These are phyloP conservation scores for Pristionchus exspectatus DNA, from an alignment of 2,888 invertebrate species.

Conservation along the genomic window DNA sequence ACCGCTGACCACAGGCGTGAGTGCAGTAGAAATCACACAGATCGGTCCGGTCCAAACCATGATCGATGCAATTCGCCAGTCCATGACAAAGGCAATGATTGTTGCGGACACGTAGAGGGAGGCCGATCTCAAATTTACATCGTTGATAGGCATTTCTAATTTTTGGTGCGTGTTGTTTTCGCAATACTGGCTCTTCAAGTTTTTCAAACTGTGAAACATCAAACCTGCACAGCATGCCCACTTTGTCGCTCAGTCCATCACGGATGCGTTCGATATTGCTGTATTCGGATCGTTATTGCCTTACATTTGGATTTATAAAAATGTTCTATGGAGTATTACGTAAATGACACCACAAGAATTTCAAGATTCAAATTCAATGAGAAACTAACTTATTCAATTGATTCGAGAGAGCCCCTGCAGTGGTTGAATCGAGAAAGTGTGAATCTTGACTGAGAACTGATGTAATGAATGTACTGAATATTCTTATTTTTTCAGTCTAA, in stretches of 20 bases:
- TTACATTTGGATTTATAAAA: background rate
- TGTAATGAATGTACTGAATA: conserved; percentile 1
- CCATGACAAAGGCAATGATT: background rate
- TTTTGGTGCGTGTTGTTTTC: background rate
- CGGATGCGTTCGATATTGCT: conserved; percentile 28
- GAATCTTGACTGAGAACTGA: conserved; percentile 17
- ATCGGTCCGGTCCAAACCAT: conserved; percentile 48
- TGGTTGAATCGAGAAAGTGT: conserved; percentile 13
- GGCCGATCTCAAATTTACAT: background rate
- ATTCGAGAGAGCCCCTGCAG: conserved; percentile 25
- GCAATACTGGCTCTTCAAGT: background rate
- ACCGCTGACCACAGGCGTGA: background rate
- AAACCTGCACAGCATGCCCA: background rate
- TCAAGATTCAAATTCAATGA: background rate
- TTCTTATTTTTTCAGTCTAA: background rate
- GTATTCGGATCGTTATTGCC: background rate
- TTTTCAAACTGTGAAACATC: background rate
- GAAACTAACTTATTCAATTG: conserved; percentile 40
- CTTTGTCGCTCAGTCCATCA: conserved; percentile 1
- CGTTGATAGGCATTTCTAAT: background rate
- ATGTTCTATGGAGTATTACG: background rate
- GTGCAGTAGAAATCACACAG: background rate
- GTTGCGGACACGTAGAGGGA: background rate
- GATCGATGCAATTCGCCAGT: conserved; percentile 43
- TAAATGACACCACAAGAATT: background rate